Conservation (phyloP, 2,797 vertebrate species). For the Pogonophryne albipinna region DNA sequence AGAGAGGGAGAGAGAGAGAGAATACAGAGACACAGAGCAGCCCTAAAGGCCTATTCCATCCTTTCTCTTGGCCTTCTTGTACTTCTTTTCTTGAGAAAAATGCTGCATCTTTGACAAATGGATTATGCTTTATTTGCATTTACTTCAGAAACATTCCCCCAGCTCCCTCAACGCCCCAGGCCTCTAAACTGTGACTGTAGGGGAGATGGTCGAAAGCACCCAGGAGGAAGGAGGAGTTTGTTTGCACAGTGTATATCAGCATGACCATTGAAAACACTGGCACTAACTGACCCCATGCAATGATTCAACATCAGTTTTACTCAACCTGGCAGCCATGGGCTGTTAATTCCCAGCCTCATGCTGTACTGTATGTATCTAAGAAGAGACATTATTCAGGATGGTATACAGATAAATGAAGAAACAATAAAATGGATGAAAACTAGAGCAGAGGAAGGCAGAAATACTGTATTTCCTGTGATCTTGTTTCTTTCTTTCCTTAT, state of each 20-base stretch:
- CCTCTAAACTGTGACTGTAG: constrained; percentile 35
- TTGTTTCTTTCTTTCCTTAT: not conserved
- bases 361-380: constrained; percentile 36
- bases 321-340: constrained; percentile 53
- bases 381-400: constrained; percentile 8
- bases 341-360: constrained; percentile 41
- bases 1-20: constrained; percentile 40
- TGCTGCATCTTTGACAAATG: constrained; percentile 66
- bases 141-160: constrained; percentile 48
- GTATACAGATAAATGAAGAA: constrained; percentile 30
- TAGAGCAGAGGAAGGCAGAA: constrained; percentile 15
- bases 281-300: constrained; percentile 63
- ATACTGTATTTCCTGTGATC: constrained; percentile 5
- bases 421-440: constrained; percentile 11
- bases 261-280: constrained; percentile 54
- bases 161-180: constrained; percentile 12
- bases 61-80: constrained; percentile 48
- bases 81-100: constrained; percentile 33
- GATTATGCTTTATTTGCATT: constrained; percentile 71
- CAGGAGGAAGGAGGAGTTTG: constrained; percentile 28
- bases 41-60: constrained; percentile 50
- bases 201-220: constrained; percentile 19
- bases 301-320: constrained; percentile 73
- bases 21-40: constrained; percentile 46
- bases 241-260: constrained; percentile 46